Conservation (phyloP, 2,797 vertebrate genomes). For the Gymnodraco acuticeps region DNA sequence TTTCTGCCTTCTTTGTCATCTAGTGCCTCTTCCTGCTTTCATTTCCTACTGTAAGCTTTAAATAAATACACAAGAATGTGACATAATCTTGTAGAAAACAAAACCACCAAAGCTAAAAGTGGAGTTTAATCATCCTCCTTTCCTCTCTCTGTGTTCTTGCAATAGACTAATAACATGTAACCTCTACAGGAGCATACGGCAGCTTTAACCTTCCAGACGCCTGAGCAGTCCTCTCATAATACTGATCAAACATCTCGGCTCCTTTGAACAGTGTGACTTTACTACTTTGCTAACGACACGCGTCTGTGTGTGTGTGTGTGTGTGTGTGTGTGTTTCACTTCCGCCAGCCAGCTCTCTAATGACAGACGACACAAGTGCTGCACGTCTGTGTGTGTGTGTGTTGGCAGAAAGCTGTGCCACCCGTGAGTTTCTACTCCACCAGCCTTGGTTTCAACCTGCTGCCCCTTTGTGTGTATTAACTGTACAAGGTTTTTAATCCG, state of each 20-base stretch:
- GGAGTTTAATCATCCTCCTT: conserved; percentile 41
- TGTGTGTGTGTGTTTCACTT: conserved; percentile 55
- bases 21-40: not conserved
- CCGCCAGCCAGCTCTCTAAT: conserved; percentile 73
- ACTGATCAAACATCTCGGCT: conserved; percentile 76
- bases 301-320: conserved; percentile 33
- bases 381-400: conserved; percentile 40
- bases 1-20: conserved; percentile 6
- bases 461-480: conserved; percentile 58
- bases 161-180: conserved; percentile 60
- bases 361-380: conserved; percentile 68
- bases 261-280: conserved; percentile 83
- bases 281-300: conserved; percentile 71
- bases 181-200: conserved; percentile 48
- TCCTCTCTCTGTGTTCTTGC: conserved; percentile 39
- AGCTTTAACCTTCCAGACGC: conserved; percentile 60
- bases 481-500: conserved; percentile 48
- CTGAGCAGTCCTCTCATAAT: conserved; percentile 62
- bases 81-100: conserved; percentile 34
- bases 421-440: conserved; percentile 65
- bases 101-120: conserved; percentile 50
- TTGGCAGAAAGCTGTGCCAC: conserved; percentile 73
- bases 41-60: conserved; percentile 7
- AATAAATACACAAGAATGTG: conserved; percentile 34
- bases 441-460: conserved; percentile 63